Evolutionary conservation across 2,797 vertebrate genomes (phyloP).

Genomic region (Darevskia mixta): DNA sequence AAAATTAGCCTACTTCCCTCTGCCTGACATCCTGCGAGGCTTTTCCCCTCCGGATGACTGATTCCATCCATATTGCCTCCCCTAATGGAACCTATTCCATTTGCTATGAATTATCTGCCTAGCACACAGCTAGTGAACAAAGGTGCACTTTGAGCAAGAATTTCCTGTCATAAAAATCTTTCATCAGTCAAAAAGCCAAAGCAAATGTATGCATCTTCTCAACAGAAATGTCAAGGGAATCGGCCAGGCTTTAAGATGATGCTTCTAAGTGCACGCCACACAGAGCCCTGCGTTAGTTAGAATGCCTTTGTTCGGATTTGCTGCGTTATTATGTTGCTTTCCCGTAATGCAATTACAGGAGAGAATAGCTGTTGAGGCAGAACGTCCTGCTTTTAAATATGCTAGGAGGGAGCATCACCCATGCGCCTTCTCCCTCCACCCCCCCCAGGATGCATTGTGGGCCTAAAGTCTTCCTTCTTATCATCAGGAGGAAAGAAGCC

Average conservation of each 20-base stretch:
- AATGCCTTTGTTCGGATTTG: constrained; percentile 29
- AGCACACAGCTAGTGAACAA: constrained; percentile 39
- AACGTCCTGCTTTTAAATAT: constrained; percentile 33
- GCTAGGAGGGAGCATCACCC: background rate
- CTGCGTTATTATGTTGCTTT: constrained; percentile 29
- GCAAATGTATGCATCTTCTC: constrained; percentile 15
- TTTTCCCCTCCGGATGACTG: constrained; percentile 17
- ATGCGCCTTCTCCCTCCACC: background rate
- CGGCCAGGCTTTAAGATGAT: constrained; percentile 39
- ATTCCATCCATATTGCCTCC: constrained; percentile 31
- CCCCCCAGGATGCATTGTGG: background rate
- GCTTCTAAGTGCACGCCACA: constrained; percentile 37
- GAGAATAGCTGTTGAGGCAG: constrained; percentile 3
- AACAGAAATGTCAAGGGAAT: constrained; percentile 46
- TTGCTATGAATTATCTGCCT: constrained; percentile 52
- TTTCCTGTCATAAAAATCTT: constrained; percentile 62
- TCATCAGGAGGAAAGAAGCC: background rate
- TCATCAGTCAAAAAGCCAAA: constrained; percentile 43
- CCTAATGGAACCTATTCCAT: constrained; percentile 36
- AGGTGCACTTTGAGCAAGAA: constrained; percentile 34
- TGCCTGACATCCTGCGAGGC: constrained; percentile 40
- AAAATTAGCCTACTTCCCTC: constrained; percentile 14
- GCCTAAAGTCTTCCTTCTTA: background rate
- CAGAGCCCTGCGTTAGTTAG: background rate
- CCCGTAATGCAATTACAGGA: constrained; percentile 35